Conservation (phyloP, 2,797 vertebrate species). For the Syncerus caffer region DNA sequence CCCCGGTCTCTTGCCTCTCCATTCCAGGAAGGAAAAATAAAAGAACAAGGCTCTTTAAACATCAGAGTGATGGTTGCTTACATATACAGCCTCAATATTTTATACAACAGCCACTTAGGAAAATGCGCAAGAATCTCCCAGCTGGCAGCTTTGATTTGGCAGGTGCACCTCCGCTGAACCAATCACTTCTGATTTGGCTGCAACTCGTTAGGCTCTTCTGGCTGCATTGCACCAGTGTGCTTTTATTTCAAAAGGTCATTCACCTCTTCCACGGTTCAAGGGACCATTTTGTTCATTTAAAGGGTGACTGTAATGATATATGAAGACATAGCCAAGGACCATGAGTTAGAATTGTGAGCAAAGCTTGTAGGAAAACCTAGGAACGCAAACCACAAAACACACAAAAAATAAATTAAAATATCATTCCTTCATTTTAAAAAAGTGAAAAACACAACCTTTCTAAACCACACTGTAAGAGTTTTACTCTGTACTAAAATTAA, state of each 20-base stretch:
- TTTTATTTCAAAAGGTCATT: constrained; percentile 72
- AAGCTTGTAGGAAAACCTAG: constrained; percentile 8
- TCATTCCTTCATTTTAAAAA: not conserved
- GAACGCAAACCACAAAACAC: constrained; percentile 15
- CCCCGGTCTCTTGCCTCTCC: constrained; percentile 49
- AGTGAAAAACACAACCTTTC: not conserved
- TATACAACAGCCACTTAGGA: constrained; percentile 45
- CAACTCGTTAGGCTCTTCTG: constrained; percentile 47
- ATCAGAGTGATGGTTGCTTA: not conserved
- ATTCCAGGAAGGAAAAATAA: constrained; percentile 37
- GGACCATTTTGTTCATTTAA: constrained; percentile 36
- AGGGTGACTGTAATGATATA: constrained; percentile 45
- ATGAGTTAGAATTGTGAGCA: not conserved
- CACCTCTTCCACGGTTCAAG: constrained; percentile 64
- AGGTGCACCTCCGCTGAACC: constrained; percentile 49
- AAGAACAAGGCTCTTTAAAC: constrained; percentile 59
- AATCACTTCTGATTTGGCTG: constrained; percentile 39
- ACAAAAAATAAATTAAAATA: not conserved
- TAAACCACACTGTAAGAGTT: not conserved
- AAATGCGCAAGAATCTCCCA: not conserved
- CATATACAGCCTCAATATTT: constrained; percentile 1
- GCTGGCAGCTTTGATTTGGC: constrained; percentile 31
- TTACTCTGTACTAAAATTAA: not conserved
- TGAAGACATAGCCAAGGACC: constrained; percentile 28
- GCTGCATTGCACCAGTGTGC: constrained; percentile 56